Base-by-base conservation (phyloP, 2,888 invertebrate genomes). In the Ochropacha duplaris region DNA sequence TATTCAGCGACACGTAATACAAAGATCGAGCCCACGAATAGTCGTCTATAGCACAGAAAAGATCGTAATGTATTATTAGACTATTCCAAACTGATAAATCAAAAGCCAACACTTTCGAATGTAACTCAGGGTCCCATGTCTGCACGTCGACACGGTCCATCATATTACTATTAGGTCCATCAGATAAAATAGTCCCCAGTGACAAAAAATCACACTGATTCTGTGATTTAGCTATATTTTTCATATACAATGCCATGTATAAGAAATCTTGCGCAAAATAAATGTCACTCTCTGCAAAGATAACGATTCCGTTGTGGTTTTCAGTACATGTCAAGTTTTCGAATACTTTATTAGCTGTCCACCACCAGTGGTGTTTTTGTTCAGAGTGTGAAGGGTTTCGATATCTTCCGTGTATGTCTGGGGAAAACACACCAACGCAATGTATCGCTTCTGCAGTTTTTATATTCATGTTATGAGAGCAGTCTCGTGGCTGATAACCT, bases 281-380 rank as follows among this genome's bases (percentile, higher is more conserved):
- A 22, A 76, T 60, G 62, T 86, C 73, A 26, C 82, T 74, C 1
- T 84, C 78, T 34, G 86, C 54, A 68, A 88, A 86, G 51, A 85
- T 65, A 51, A 83, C 76, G 5, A 76, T 57, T 11, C 81, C 86
- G 22, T 69, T 66, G 49, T 83, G 75, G 19, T 73, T 60, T 24
- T 64, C 56, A 4, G 66, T 71, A 31, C 59, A 60, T 0, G 68
- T 62, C 39, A 85, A 54, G 56, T 69, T 71, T 60, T 84, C 85
- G 58, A 88, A 88, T 28, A 87, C 72, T 54, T 65, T 78, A 64
- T 87, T 87, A 4, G 82, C 76, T 11, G 87, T 85, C 88, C 88
- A 88, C 88, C 88, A 88, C 87, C 86, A 87, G 52, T 76, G 78
- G 60, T 84, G 85, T 64, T 88, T 88, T 24, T 54, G 73, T 69